A percentile compares a stretch with the other conserved stretches of the same genome.
Conservation (phyloP, 2,888 invertebrate genomes). For the Spisula solida region DNA sequence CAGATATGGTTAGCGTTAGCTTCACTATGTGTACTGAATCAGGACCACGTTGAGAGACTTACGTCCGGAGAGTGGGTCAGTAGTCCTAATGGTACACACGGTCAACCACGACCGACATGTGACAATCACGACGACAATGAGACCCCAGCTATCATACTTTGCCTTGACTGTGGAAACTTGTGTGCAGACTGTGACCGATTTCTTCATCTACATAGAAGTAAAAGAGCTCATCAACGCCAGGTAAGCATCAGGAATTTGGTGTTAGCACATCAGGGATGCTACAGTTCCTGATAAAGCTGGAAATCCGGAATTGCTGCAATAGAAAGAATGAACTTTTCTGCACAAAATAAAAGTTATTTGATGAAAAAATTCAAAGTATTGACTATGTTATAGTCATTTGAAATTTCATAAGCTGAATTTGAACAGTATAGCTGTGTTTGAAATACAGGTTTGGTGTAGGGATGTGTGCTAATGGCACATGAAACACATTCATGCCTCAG, state of each 20-base stretch:
- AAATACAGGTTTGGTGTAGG: no score
- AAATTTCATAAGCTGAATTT: no score
- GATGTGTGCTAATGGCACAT: no score
- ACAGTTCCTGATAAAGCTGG: no score
- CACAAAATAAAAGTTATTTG: no score
- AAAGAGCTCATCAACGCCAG: constrained; percentile 95
- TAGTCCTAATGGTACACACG: constrained; percentile 88
- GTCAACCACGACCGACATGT: constrained; percentile 93
- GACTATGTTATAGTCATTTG: no score
- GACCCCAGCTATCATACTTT: constrained; percentile 97
- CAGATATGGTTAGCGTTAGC: constrained; percentile 95
- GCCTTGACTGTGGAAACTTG: constrained; percentile 95
- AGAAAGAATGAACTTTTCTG: no score
- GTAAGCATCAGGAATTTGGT: constrained; percentile 63
- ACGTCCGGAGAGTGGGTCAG: constrained; percentile 93
- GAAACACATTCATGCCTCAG: no score
- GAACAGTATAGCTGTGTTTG: no score
- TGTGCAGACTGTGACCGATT: constrained; percentile 99
- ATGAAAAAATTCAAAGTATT: no score
- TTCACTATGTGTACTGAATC: constrained; percentile 96
- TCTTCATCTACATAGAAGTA: constrained; percentile 96
- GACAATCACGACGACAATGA: constrained; percentile 98
- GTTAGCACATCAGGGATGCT: no score
- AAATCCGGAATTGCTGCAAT: no score
- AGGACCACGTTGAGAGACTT: constrained; percentile 94